Conservation (phyloP, 2,888 invertebrate species). For the Tenthredo notha region DNA sequence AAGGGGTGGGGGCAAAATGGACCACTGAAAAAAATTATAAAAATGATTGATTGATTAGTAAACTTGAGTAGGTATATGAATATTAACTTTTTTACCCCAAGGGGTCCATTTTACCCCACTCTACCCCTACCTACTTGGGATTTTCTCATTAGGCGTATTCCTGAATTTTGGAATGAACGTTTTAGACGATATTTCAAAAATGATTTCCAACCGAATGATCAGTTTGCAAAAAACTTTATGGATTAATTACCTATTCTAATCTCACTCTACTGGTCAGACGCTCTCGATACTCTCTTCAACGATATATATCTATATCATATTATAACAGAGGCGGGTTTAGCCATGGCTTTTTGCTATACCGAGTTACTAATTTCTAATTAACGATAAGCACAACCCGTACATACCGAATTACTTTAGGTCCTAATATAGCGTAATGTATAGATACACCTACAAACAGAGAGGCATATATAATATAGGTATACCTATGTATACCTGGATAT, state of each 20-base stretch:
- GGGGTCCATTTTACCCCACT: no score
- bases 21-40: no score
- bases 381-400: slow-evolving; percentile 28
- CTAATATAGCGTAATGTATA: neutral
- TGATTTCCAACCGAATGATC: neutral
- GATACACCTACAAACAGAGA: neutral
- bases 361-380: slow-evolving; percentile 32
- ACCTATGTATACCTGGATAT: neutral
- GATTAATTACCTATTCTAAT: neutral
- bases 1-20: no score
- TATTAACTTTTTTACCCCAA: no score
- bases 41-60: no score
- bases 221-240: neutral
- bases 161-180: neutral
- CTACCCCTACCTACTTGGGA: no score
- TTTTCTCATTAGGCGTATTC: neutral
- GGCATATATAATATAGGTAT: no score
- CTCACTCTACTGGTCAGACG: neutral
- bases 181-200: neutral
- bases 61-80: no score
- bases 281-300: neutral
- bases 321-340: neutral
- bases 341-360: slow-evolving; percentile 5
- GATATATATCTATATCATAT: neutral
- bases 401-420: slow-evolving; percentile 31